Evolutionary conservation across 2,888 invertebrate genomes (phyloP).

Genomic region (Eupithecia vulgata): DNA sequence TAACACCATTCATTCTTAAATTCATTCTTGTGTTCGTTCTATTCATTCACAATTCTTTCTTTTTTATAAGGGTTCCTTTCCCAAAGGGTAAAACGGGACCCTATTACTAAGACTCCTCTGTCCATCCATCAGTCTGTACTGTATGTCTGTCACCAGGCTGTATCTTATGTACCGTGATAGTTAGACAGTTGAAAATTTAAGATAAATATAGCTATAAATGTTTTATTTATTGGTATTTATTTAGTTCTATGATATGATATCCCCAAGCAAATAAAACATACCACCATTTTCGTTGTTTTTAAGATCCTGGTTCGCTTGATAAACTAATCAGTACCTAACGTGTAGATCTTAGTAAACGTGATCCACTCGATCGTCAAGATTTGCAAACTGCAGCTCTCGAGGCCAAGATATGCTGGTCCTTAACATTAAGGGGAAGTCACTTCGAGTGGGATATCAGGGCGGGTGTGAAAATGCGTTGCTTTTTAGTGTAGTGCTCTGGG

Average conservation of each 20-base stretch:
- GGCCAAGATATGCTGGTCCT: slow-evolving; percentile 2
- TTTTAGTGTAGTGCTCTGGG: background rate
- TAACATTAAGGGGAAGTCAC: slow-evolving; percentile 5
- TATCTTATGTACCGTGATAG: too few relatives aligned
- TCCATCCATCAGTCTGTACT: too few relatives aligned
- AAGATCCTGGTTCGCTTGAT: background rate
- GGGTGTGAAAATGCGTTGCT: slow-evolving; percentile 5
- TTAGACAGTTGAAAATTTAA: too few relatives aligned
- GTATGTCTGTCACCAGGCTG: too few relatives aligned
- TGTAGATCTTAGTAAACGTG: background rate
- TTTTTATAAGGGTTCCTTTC: too few relatives aligned
- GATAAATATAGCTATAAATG: too few relatives aligned
- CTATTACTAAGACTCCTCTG: too few relatives aligned
- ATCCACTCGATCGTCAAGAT: background rate
- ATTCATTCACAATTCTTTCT: too few relatives aligned
- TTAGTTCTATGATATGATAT: background rate
- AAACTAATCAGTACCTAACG: background rate
- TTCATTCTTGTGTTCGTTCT: too few relatives aligned
- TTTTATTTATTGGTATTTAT: background rate
- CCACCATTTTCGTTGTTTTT: background rate
- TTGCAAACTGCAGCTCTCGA: background rate
- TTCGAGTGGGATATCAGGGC: background rate
- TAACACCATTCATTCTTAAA: too few relatives aligned
- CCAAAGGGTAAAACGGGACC: too few relatives aligned
- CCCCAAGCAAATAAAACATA: background rate